phyloP scores from a whole-genome alignment of 2,888 invertebrate genomes.

The Caradrina clavipalpis region DNA sequence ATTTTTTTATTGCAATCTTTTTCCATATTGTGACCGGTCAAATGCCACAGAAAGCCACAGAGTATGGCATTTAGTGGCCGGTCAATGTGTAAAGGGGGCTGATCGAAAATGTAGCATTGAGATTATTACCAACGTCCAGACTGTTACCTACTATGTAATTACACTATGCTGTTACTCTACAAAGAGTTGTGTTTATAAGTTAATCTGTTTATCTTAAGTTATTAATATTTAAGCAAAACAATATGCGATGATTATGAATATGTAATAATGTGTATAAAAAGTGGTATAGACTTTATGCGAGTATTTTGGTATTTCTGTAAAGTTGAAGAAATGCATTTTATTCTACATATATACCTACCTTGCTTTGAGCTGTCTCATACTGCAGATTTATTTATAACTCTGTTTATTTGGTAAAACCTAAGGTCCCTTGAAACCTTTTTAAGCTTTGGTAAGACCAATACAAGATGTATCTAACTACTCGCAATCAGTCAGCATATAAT shows the following conservation, averaged over 20 bases:
- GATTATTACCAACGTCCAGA: conserved; percentile 37
- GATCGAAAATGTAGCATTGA: conserved; percentile 7
- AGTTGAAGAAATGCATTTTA: not conserved
- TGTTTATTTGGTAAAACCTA: not conserved
- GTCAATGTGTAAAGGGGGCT: conserved; percentile 17
- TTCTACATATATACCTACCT: too few species aligned
- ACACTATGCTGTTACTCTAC: conserved; percentile 6
- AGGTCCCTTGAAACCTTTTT: too few species aligned
- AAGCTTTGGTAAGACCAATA: not conserved
- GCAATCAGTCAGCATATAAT: conserved; percentile 53
- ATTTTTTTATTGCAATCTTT: not conserved
- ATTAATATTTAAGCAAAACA: conserved; percentile 52
- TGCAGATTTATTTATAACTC: not conserved
- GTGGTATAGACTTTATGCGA: conserved; percentile 35
- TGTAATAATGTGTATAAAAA: conserved; percentile 63
- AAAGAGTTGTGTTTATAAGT: conserved; percentile 30
- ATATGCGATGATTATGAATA: conserved; percentile 39
- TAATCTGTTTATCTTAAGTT: conserved; percentile 44
- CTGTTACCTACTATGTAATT: conserved; percentile 12
- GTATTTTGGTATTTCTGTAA: conserved; percentile 35
- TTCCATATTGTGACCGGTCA: not conserved
- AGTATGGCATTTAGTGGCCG: not conserved
- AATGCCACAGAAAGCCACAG: not conserved
- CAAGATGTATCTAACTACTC: conserved; percentile 38
- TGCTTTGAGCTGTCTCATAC: not conserved